A percentile compares a stretch with the other conserved stretches of the same genome.
These are phyloP conservation scores for Timandra comae DNA, from an alignment of 2,888 invertebrate genomes.

Conservation along the genomic window DNA sequence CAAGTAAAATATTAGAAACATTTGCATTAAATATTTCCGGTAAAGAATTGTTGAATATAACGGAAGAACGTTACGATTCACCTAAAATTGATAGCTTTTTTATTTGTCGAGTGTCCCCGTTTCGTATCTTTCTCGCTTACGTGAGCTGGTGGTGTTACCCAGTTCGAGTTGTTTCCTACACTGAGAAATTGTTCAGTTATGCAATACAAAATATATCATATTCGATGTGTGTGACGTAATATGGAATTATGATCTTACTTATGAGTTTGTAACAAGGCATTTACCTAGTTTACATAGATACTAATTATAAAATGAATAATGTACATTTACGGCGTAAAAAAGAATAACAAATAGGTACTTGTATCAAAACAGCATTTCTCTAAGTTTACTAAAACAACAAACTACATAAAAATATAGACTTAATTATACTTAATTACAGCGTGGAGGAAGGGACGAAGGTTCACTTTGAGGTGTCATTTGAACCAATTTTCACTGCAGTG, in stretches of 20 bases:
- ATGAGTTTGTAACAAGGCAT: too few relatives aligned
- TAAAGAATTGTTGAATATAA: background rate
- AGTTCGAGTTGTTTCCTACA: slow-evolving; percentile 15
- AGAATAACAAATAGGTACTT: too few relatives aligned
- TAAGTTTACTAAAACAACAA: too few relatives aligned
- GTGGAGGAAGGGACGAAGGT: slow-evolving; percentile 79
- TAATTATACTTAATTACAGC: too few relatives aligned
- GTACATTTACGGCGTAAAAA: too few relatives aligned
- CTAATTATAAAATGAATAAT: too few relatives aligned
- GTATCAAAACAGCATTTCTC: too few relatives aligned
- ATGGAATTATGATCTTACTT: slow-evolving; percentile 3
- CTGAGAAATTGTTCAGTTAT: slow-evolving; percentile 5
- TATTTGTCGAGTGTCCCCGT: slow-evolving; percentile 16
- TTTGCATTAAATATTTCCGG: too few relatives aligned
- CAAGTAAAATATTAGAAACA: too few relatives aligned
- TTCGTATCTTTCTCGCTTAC: slow-evolving; percentile 17
- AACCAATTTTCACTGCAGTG: slow-evolving; percentile 83
- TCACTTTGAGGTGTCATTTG: slow-evolving; percentile 90
- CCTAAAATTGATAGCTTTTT: slow-evolving; percentile 10
- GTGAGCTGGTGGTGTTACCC: slow-evolving; percentile 16
- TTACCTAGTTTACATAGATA: too few relatives aligned
- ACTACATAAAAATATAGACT: too few relatives aligned
- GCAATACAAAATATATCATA: slow-evolving; percentile 9
- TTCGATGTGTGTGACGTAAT: slow-evolving; percentile 6
- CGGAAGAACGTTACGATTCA: slow-evolving; percentile 13